Percentiles rank a stretch among this genome's conserved stretches.
These are phyloP conservation scores for Drosophila prostipennis DNA, from an alignment of 2,888 invertebrate species.

Conservation along the genomic window DNA sequence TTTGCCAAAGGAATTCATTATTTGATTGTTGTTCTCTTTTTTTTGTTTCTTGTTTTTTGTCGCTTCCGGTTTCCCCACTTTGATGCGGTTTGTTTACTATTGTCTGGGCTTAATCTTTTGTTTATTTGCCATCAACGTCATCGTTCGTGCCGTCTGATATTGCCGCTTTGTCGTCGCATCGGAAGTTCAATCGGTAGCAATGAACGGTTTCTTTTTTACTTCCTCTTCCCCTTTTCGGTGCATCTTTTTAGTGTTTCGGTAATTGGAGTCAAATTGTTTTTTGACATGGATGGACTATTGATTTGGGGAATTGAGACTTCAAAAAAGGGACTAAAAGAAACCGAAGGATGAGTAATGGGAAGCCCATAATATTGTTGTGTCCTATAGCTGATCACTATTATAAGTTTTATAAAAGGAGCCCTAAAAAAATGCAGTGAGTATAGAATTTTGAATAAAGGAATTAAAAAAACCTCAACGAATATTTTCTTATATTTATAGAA, in stretches of 20 bases:
- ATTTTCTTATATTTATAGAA: no score
- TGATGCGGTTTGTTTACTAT: slow-evolving; percentile 35
- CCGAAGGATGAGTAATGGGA: background rate
- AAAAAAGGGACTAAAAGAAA: background rate
- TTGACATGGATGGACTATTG: slow-evolving; percentile 24
- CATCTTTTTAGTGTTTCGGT: slow-evolving; percentile 37
- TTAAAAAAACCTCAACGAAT: no score
- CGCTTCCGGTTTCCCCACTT: slow-evolving; percentile 4
- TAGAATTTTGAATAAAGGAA: no score
- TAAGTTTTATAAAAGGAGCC: no score
- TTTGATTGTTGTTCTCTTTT: slow-evolving; percentile 47
- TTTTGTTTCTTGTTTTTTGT: slow-evolving; percentile 2
- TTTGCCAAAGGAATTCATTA: slow-evolving; percentile 75
- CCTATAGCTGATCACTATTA: no score
- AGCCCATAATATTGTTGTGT: no score
- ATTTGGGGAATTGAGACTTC: slow-evolving; percentile 7
- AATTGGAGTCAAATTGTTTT: slow-evolving; percentile 51
- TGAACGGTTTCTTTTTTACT: slow-evolving; percentile 22
- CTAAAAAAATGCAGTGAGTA: no score
- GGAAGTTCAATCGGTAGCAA: slow-evolving; percentile 49
- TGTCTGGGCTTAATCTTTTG: slow-evolving; percentile 57
- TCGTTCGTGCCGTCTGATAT: slow-evolving; percentile 21
- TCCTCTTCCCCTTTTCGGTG: background rate
- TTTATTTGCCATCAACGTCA: slow-evolving; percentile 61
- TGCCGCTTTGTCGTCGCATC: slow-evolving; percentile 32